These are phyloP conservation scores for Sylvilagus bachmani DNA, from an alignment of 2,113 vertebrate species.

Conservation along the genomic window DNA sequence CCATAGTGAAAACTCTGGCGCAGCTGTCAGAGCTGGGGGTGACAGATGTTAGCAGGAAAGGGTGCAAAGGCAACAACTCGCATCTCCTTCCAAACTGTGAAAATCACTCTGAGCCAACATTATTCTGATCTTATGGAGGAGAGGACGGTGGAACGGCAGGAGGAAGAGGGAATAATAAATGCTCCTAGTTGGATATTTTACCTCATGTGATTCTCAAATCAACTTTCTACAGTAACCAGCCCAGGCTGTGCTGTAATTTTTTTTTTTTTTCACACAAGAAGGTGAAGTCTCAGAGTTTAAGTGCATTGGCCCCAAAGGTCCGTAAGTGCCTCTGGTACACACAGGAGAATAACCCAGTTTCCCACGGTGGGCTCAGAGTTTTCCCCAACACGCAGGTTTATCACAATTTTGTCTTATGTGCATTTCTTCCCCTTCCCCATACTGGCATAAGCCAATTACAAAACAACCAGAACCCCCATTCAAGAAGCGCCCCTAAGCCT, in stretches of 20 bases:
- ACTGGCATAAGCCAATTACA: slow-evolving; percentile 53
- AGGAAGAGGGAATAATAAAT: slow-evolving; percentile 72
- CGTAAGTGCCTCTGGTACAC: background rate
- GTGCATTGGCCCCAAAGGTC: background rate
- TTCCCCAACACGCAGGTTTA: background rate
- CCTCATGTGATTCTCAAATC: slow-evolving; percentile 40
- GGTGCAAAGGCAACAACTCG: slow-evolving; percentile 72
- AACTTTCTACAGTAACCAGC: background rate
- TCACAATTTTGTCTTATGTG: slow-evolving; percentile 69
- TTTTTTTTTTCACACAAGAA: background rate
- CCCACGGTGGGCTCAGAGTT: background rate
- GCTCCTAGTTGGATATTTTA: slow-evolving; percentile 57
- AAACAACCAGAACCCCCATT: background rate
- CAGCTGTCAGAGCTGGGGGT: slow-evolving; percentile 62
- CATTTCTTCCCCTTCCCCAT: slow-evolving; percentile 48
- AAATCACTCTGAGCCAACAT: slow-evolving; percentile 19
- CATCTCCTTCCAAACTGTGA: slow-evolving; percentile 62
- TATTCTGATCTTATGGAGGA: slow-evolving; percentile 59
- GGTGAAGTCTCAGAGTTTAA: background rate
- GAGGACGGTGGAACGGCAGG: slow-evolving; percentile 39
- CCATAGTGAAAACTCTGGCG: slow-evolving; percentile 45
- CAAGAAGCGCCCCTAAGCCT: background rate
- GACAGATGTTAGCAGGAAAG: slow-evolving; percentile 33
- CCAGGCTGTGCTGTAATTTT: background rate
- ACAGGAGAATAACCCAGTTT: background rate